phyloP scores from a whole-genome alignment of 92 coral and sea anemone species.

The Zoanthus sansibaricus region DNA sequence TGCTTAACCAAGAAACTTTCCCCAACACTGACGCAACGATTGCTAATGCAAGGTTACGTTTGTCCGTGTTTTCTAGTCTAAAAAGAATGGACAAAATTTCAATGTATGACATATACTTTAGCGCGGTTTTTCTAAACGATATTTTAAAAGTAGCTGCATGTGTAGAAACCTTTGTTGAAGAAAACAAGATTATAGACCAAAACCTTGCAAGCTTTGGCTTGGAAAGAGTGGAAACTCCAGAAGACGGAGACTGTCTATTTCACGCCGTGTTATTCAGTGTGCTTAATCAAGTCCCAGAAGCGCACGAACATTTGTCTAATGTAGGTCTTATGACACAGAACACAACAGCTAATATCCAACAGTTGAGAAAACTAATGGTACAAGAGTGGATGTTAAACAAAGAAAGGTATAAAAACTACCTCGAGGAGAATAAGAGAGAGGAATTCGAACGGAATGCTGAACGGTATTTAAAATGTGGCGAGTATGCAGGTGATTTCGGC shows the following conservation, averaged over 20 bases:
- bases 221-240: slow-evolving; percentile 2
- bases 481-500: no score
- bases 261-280: slow-evolving; percentile 24
- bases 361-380: slow-evolving; percentile 9
- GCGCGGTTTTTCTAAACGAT: background rate
- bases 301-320: background rate
- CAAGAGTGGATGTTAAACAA: slow-evolving; percentile 12
- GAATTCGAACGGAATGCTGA: no score
- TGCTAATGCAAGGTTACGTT: background rate
- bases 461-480: no score
- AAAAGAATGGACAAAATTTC: background rate
- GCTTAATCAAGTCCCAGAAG: background rate
- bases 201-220: slow-evolving; percentile 23
- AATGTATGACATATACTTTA: background rate
- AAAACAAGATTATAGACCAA: background rate
- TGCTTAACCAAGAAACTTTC: background rate
- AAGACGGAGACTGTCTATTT: slow-evolving; percentile 54
- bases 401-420: background rate
- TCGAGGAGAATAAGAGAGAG: background rate
- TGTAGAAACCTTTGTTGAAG: background rate
- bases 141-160: background rate
- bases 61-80: background rate
- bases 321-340: background rate
- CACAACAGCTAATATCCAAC: background rate
- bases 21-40: background rate